Evolutionary conservation across 2,797 vertebrate species (phyloP), one percentile per base, ranked within the genome.

Genomic region (Hybognathus amarus): DNA sequence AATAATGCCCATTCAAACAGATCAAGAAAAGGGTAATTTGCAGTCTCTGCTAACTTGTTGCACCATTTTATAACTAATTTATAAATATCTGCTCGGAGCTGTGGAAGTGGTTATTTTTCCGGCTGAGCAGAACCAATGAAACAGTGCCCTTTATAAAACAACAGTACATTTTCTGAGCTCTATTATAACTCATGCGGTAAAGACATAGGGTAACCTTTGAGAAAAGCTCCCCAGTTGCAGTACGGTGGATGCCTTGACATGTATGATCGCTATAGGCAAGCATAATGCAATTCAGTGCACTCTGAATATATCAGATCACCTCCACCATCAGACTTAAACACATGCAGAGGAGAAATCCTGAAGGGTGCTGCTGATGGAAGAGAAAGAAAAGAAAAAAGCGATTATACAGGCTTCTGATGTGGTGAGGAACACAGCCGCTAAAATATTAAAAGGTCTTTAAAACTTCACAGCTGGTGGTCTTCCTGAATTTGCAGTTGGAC

Each of bases 271-370:
- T 92, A 88, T 85, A 87, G 85, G 86, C 87, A 86, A 90, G 88
- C 88, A 86, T 92, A 93, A 93, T 91, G 92, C 91, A 91, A 93
- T 94, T 94, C 92, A 92, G 91, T 93, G 88, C 85, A 85, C 90
- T 91, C 91, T 91, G 91, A 93, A 94, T 94, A 94, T 92, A 94
- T 93, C 91, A 87, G 88, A 90, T 93, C 91, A 93, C 92, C 92
- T 88, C 92, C 87, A 91, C 89, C 87, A 30, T 64, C 68, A 79
- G 45, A 68, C 52, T 56, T 75, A 77, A 76, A 82, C 47, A 69
- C 67, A 77, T 42, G 64, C 38, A 70, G 56, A 70, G 75, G 36
- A 83, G 52, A 67, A 80, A 52, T 33, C 59, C 20, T 68, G 45
- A 75, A 76, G 63, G 45, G 45, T 73, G 81, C 10, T 73, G 81